A percentile compares a stretch with the other conserved stretches of the same genome.
phyloP scores from a whole-genome alignment of 1,140 invertebrate genomes.

The Conopomorpha cramerella region DNA sequence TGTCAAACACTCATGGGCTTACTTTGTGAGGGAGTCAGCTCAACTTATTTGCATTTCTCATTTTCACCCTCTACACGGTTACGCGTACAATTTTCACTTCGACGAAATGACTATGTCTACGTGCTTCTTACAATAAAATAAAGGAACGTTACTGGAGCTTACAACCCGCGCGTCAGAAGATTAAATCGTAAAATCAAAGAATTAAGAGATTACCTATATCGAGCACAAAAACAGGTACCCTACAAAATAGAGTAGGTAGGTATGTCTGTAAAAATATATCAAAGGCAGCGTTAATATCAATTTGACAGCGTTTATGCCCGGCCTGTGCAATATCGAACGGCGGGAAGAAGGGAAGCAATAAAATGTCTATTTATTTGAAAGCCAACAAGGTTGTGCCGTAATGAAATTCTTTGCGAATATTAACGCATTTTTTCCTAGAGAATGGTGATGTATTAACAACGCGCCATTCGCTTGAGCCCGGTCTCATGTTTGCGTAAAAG shows the following conservation, averaged over 20 bases:
- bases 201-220: too few species aligned
- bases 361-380: constrained; percentile 47
- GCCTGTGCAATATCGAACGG: constrained; percentile 29
- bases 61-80: too few species aligned
- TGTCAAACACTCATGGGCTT: constrained; percentile 31
- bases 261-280: too few species aligned
- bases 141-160: background rate
- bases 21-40: constrained; percentile 19
- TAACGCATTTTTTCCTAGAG: constrained; percentile 49
- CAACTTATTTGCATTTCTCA: constrained; percentile 44
- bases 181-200: too few species aligned
- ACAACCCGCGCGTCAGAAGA: too few species aligned
- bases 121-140: constrained; percentile 4
- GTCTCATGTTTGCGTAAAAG: too few species aligned
- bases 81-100: constrained; percentile 24
- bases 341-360: constrained; percentile 34
- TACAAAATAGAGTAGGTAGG: too few species aligned
- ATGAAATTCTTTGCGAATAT: constrained; percentile 52
- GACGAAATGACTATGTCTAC: constrained; percentile 12
- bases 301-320: too few species aligned
- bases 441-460: constrained; percentile 41
- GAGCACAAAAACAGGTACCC: too few species aligned
- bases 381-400: constrained; percentile 38
- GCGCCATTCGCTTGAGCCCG: too few species aligned
- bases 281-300: too few species aligned